Conservation (phyloP, 2,797 vertebrate genomes). For the Netta rufina region DNA sequence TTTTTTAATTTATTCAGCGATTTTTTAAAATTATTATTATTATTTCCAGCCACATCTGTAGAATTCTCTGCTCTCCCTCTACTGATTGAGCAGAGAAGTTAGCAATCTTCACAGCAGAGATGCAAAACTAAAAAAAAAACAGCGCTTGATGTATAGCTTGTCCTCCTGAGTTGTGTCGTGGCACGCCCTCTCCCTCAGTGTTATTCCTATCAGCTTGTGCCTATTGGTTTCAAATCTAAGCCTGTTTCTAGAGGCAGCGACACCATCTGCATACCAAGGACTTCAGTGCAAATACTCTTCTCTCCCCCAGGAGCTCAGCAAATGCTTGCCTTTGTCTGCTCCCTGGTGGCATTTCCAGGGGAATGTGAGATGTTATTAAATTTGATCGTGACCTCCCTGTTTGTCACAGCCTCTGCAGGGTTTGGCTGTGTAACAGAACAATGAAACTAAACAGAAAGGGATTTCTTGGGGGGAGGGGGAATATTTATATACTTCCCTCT, state of each 20-base stretch:
- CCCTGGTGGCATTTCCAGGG: conserved; percentile 57
- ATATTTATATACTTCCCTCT: not conserved
- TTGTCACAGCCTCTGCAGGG: conserved; percentile 37
- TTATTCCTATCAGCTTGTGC: not conserved
- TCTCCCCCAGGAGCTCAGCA: conserved; percentile 41
- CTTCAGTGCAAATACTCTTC: not conserved
- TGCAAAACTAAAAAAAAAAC: not conserved
- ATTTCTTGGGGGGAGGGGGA: not conserved
- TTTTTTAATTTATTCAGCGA: too few species aligned
- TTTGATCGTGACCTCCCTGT: conserved; percentile 47
- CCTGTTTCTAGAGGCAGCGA: conserved; percentile 12
- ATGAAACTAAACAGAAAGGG: not conserved
- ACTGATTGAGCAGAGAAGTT: not conserved
- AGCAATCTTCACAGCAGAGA: not conserved
- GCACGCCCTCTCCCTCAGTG: not conserved
- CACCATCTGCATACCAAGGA: conserved; percentile 59
- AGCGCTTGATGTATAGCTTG: not conserved
- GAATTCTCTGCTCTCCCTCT: not conserved
- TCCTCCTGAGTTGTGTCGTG: not conserved
- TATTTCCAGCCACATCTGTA: accelerated
- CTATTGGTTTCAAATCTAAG: not conserved
- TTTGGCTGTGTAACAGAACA: conserved; percentile 6
- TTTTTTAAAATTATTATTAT: not conserved
- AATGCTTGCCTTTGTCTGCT: conserved; percentile 55
- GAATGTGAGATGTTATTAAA: conserved; percentile 60